Evolutionary conservation across 2,888 invertebrate genomes (phyloP).

Genomic region (Cosmia pyralina): DNA sequence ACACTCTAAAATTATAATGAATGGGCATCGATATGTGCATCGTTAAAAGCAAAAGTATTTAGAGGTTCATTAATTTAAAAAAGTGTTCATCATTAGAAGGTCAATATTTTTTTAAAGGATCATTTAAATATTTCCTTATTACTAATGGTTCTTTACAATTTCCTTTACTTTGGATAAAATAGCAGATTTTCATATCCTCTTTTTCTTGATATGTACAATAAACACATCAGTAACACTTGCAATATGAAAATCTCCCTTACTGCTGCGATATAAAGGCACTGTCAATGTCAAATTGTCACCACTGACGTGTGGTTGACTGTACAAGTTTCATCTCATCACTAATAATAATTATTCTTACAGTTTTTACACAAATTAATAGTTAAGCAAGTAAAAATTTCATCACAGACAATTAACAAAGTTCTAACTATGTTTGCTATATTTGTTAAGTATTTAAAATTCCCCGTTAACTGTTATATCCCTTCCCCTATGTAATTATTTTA

Average conservation of each 20-base stretch:
- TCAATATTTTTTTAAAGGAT: no score
- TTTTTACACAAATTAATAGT: not conserved
- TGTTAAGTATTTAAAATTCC: not conserved
- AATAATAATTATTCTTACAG: not conserved
- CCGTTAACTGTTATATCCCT: not conserved
- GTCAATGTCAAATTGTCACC: no score
- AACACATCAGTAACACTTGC: not conserved
- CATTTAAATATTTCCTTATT: not conserved
- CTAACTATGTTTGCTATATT: not conserved
- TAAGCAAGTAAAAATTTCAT: not conserved
- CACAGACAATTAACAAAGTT: conserved; percentile 25
- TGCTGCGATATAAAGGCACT: not conserved
- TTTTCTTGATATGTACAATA: no score
- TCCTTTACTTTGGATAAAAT: not conserved
- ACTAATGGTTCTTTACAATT: not conserved
- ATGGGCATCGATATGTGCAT: no score
- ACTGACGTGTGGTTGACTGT: not conserved
- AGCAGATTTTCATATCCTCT: not conserved
- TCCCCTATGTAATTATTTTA: not conserved
- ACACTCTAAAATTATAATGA: no score
- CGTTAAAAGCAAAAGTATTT: no score
- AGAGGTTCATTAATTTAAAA: no score
- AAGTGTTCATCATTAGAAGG: no score
- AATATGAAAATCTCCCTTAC: not conserved
- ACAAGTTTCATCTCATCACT: not conserved